Base-by-base conservation (phyloP, 2,113 vertebrate genomes). In the Corydoras sp. region DNA sequence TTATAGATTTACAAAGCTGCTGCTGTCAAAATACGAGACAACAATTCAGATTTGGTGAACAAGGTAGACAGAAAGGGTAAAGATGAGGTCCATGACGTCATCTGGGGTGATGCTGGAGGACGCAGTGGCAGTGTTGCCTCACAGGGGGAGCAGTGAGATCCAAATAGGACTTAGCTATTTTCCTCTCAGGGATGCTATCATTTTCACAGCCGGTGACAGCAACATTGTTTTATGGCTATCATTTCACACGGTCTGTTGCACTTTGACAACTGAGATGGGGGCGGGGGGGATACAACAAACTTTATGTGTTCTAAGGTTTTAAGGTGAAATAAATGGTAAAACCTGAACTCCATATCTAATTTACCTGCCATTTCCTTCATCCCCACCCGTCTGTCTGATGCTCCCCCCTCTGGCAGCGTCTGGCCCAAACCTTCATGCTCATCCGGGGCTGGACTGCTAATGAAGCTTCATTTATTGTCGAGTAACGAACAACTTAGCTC, bases 101-200 rank as follows among this genome's bases (percentile, higher is more conserved):
- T 75, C 76, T 30, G 62, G 74, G 68, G 62, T 71, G 73, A 71
- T 69, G 61, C 43, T 49, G 59, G 35, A 43, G 7, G 35, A 8
- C 35, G 35, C 35, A 43, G 7, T 43, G 35, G 35, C 35, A 43
- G 8, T 15, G 30, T 4, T 12, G 35, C 18, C 29, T 72, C 78
- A 80, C 61, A 55, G 59, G 76, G 35, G 81, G 81, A 63, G 76
- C 55, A 69, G 32, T 66, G 56, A 55, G 58, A 54, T 24, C 56
- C 58, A n/a, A 53, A 18, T 9, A 49, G 18, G 18, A 24, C 18
- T 24, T 32, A n/a, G 14, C 29, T 24, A 32, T 72, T 72, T 65
- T 72, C 43, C 56, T 65, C 43, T 35, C 14, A 48, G 3, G 43
- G 62, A 59, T 53, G 48, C 63, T 53, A 58, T 31, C 13, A 12